Percentiles rank a stretch among this genome's conserved stretches.
Evolutionary conservation across 1,140 invertebrate species (phyloP).

Genomic region (Agraylea sexmaculata): DNA sequence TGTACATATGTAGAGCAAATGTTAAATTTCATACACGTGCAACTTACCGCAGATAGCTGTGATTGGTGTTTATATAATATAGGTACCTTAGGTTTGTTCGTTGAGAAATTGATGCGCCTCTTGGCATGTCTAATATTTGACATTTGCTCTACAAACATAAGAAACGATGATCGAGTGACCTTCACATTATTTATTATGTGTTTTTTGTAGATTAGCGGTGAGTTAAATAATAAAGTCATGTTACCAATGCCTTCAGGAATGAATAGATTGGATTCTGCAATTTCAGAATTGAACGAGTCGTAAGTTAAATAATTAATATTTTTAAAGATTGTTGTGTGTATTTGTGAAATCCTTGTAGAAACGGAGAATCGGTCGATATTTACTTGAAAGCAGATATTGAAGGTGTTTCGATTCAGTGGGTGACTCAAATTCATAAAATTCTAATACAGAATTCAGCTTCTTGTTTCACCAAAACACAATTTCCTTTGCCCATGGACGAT

Average conservation of each 20-base stretch:
- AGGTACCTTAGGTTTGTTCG: too few relatives aligned
- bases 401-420: constrained; percentile 73
- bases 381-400: constrained; percentile 64
- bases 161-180: too few relatives aligned
- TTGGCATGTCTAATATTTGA: too few relatives aligned
- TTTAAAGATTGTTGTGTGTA: background rate
- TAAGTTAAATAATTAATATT: constrained; percentile 24
- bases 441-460: constrained; percentile 60
- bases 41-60: too few relatives aligned
- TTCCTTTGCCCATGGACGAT: constrained; percentile 60
- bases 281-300: constrained; percentile 43
- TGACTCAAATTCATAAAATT: constrained; percentile 61
- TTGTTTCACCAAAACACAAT: constrained; percentile 43
- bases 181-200: too few relatives aligned
- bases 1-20: too few relatives aligned
- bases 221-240: constrained; percentile 44
- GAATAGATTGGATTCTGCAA: constrained; percentile 51
- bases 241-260: constrained; percentile 69
- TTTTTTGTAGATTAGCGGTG: constrained; percentile 37
- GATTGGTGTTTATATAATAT: too few relatives aligned
- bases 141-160: too few relatives aligned
- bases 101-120: too few relatives aligned
- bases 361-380: constrained; percentile 46
- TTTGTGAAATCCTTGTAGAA: constrained; percentile 25
- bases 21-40: too few relatives aligned